phyloP scores from a whole-genome alignment of 1,140 invertebrate genomes.

The Leguminivora glycinivorella region DNA sequence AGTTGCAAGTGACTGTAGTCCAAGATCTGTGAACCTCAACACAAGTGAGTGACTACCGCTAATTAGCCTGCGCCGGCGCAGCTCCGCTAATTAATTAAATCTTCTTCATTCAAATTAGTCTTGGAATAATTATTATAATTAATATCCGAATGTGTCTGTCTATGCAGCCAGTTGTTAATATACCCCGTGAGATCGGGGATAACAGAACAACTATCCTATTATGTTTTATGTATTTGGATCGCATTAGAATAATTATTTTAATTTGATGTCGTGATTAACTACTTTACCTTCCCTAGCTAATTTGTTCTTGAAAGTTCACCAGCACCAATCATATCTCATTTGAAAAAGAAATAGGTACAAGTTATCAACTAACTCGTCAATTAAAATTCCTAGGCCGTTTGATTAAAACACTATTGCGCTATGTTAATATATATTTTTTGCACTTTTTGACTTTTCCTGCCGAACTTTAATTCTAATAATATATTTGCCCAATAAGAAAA shows the following conservation, averaged over 20 bases:
- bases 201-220: background rate
- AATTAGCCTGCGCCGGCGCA: no score
- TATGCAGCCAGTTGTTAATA: background rate
- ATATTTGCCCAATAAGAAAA: no score
- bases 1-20: background rate
- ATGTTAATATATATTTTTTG: no score
- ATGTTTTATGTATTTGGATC: constrained; percentile 4
- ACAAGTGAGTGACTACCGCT: constrained; percentile 7
- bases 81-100: no score
- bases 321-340: no score
- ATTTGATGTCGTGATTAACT: background rate
- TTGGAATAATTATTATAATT: constrained; percentile 22
- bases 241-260: background rate
- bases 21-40: background rate
- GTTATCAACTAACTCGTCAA: no score
- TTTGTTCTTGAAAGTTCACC: no score
- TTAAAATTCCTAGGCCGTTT: no score
- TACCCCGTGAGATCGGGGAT: background rate
- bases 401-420: no score
- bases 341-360: no score
- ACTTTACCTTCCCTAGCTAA: background rate
- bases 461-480: no score
- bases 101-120: constrained; percentile 16
- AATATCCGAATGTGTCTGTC: constrained; percentile 7
- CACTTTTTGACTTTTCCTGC: no score